Base-by-base conservation (phyloP, 1,140 invertebrate species). In the Calephelis nemesis region DNA sequence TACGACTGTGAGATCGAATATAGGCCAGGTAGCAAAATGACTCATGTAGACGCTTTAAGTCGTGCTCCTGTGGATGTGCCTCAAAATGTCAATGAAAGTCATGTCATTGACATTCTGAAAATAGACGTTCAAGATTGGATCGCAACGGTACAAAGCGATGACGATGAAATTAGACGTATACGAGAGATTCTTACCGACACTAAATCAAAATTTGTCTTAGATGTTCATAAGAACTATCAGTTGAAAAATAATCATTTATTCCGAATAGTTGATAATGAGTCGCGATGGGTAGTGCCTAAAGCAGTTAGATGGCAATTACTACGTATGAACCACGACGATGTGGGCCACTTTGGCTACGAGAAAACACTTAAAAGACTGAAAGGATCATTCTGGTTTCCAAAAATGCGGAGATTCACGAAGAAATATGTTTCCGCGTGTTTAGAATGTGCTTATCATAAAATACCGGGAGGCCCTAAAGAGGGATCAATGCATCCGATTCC, bases 391-490 rank as follows among this genome's bases (percentile, higher is more conserved):
- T 75, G 74, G 74, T 73, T 73, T 54, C 64, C 64, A 15, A 63
- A 62, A 58, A 74, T 76, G 72, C 52, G 72, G 11, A 45, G 70
- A 5, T 74, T 76, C 50, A 62, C 65, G 10, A 72, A 71, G 15
- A 76, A 72, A 47, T 76, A 76, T 15, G 72, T 76, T 8, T 15
- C 8, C 6, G 13, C 72, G 3, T 76, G 74, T 65, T 11, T 76
- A 19, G 65, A 72, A 48, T 76, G 72, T 58, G 70, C 68, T 8
- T 63, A 76, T 49, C 70, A 72, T 15, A 76, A 76, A 62, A 15
- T n/a, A 19, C 62, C 73, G n/a, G 39, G 42, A n/a, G 73, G 69
- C 11, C 39, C 8, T 19, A 49, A 11, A 45, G 49, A 68, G 10
- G 72, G 72, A 10, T 11, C 42, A 12, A 13, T 74, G 7, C 69